These are phyloP conservation scores for Drosophila willistoni DNA, from an alignment of 1,140 invertebrate species.

Conservation along the genomic window DNA sequence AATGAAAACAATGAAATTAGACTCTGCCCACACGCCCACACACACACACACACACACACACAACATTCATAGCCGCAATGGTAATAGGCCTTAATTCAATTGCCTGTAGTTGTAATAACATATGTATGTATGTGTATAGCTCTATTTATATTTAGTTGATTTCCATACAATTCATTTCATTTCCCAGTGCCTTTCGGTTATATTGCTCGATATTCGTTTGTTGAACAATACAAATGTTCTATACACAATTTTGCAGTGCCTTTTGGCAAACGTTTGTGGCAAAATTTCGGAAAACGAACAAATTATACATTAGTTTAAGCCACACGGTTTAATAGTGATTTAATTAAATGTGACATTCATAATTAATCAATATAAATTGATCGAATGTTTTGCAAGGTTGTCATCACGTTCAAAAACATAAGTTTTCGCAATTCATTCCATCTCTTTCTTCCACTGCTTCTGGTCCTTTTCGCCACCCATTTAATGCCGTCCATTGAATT, in stretches of 20 bases:
- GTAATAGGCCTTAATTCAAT: slow-evolving; percentile 57
- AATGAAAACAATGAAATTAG: slow-evolving; percentile 12
- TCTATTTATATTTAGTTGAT: slow-evolving; percentile 1
- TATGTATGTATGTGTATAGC: neutral
- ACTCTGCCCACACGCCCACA: slow-evolving; percentile 13
- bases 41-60: slow-evolving; percentile 12
- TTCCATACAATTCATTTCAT: slow-evolving; percentile 16
- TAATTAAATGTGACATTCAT: slow-evolving; percentile 45
- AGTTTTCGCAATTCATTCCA: neutral
- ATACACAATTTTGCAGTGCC: slow-evolving; percentile 7
- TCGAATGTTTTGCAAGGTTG: slow-evolving; percentile 3
- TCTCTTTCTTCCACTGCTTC: neutral
- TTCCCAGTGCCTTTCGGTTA: slow-evolving; percentile 29
- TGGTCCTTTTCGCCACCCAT: neutral
- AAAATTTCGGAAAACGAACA: neutral
- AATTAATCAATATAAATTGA: slow-evolving; percentile 48
- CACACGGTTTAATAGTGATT: slow-evolving; percentile 18
- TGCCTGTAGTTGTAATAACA: slow-evolving; percentile 25
- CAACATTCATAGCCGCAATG: slow-evolving; percentile 29
- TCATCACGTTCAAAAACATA: slow-evolving; percentile 2
- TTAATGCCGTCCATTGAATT: slow-evolving; percentile 31
- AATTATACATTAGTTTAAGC: slow-evolving; percentile 8
- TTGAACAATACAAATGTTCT: neutral
- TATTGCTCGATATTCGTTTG: slow-evolving; percentile 24
- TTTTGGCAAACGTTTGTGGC: slow-evolving; percentile 1